phyloP scores from a whole-genome alignment of 2,797 vertebrate species.

The Poecilia wingei region DNA sequence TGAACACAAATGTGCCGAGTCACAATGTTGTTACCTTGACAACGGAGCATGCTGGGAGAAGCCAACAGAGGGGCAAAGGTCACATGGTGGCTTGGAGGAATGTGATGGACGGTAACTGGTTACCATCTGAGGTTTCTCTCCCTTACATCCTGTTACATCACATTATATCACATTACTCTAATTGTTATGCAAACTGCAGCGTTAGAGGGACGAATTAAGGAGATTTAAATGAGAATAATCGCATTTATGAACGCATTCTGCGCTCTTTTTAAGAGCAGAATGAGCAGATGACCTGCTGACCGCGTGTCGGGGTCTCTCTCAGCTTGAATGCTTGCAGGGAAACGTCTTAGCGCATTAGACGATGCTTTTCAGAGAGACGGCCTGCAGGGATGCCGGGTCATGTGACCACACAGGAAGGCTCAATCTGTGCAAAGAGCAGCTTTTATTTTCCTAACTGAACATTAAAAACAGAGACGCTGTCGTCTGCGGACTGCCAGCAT shows the following conservation, averaged over 20 bases:
- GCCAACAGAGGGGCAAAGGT: conserved; percentile 21
- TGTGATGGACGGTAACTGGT: conserved; percentile 24
- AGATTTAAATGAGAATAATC: neutral
- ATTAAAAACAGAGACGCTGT: neutral
- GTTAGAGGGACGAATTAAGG: neutral
- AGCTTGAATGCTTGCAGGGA: neutral
- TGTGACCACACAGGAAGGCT: conserved; percentile 41
- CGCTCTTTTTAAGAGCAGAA: neutral
- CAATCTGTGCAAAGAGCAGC: conserved; percentile 6
- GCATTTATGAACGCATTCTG: neutral
- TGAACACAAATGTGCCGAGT: neutral
- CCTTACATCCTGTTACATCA: neutral
- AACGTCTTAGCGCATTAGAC: neutral
- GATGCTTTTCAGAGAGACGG: neutral
- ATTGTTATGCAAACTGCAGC: neutral
- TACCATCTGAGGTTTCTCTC: conserved; percentile 39
- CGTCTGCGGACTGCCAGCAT: neutral
- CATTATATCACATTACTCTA: conserved; percentile 2
- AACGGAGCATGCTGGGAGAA: conserved; percentile 6
- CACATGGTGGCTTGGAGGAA: conserved; percentile 23
- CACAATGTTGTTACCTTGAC: neutral
- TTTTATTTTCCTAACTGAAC: neutral
- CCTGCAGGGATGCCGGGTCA: conserved; percentile 32
- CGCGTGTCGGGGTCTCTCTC: neutral
- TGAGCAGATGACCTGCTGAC: neutral